Evolutionary conservation across 2,113 vertebrate genomes (phyloP).

Genomic region (Gambusia affinis): DNA sequence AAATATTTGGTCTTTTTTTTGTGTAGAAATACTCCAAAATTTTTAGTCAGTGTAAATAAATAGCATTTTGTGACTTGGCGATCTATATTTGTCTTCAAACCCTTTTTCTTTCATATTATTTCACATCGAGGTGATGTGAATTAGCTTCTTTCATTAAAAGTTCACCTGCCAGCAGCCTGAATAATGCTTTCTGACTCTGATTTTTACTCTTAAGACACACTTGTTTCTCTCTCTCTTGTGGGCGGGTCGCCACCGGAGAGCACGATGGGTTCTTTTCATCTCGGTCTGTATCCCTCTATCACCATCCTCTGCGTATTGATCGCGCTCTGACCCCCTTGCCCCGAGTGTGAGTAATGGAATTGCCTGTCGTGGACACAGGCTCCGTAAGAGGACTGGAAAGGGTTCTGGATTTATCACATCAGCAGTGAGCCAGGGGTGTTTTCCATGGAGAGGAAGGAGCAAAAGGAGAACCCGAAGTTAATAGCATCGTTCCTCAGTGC

Average conservation of each 20-base stretch:
- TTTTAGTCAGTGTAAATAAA: not conserved
- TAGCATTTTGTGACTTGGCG: not conserved
- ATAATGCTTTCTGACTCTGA: not conserved
- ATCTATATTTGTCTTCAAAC: not conserved
- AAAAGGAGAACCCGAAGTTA: no score
- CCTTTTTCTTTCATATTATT: not conserved
- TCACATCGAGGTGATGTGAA: not conserved
- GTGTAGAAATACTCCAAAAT: not conserved
- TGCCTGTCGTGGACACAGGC: constrained; percentile 50
- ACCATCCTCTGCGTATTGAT: constrained; percentile 68
- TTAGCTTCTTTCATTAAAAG: not conserved
- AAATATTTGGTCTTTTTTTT: not conserved
- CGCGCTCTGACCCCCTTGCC: constrained; percentile 52
- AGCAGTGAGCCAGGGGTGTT: no score
- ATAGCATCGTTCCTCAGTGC: no score
- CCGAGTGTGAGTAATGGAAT: constrained; percentile 72
- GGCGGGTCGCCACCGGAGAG: constrained; percentile 32
- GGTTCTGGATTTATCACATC: no score
- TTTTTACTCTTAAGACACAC: constrained; percentile 23
- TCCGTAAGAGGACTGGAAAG: not conserved
- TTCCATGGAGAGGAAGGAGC: no score
- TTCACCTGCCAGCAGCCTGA: constrained; percentile 22
- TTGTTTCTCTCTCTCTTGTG: constrained; percentile 31
- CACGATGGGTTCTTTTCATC: constrained; percentile 42
- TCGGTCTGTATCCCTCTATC: constrained; percentile 31